Conservation (phyloP, 2,113 vertebrate species). For the Polyodon spathula region DNA sequence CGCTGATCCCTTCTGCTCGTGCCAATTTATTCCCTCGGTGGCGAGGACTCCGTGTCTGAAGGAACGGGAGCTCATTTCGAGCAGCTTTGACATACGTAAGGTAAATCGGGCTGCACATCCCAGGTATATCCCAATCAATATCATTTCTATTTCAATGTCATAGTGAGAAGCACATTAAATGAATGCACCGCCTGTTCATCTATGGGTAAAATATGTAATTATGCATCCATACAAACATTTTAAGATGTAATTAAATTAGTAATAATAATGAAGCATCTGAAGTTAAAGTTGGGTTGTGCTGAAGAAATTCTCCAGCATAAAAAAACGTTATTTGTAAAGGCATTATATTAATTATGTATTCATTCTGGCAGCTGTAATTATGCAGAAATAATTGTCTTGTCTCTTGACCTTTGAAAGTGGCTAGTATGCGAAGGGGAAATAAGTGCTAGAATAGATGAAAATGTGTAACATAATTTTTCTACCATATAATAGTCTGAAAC, state of each 20-base stretch:
- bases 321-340: slow-evolving; percentile 20
- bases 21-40: too few species aligned
- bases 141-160: slow-evolving; percentile 27
- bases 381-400: slow-evolving; percentile 27
- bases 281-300: slow-evolving; percentile 28
- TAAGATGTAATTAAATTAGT: slow-evolving; percentile 44
- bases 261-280: slow-evolving; percentile 25
- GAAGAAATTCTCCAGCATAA: slow-evolving; percentile 34
- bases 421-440: slow-evolving; percentile 28
- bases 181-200: slow-evolving; percentile 6
- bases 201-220: slow-evolving; percentile 18
- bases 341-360: slow-evolving; percentile 22
- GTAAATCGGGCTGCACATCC: too few species aligned
- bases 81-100: too few species aligned
- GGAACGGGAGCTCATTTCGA: too few species aligned
- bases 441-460: slow-evolving; percentile 39
- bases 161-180: slow-evolving; percentile 5
- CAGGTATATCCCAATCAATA: background rate
- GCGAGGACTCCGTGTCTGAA: too few species aligned
- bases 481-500: too few species aligned
- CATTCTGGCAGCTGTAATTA: slow-evolving; percentile 39
- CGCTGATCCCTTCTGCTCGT: too few species aligned
- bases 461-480: too few species aligned
- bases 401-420: slow-evolving; percentile 42
- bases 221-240: slow-evolving; percentile 32